These are phyloP conservation scores for Antechinus flavipes DNA, from an alignment of 2,113 vertebrate genomes.

Conservation along the genomic window DNA sequence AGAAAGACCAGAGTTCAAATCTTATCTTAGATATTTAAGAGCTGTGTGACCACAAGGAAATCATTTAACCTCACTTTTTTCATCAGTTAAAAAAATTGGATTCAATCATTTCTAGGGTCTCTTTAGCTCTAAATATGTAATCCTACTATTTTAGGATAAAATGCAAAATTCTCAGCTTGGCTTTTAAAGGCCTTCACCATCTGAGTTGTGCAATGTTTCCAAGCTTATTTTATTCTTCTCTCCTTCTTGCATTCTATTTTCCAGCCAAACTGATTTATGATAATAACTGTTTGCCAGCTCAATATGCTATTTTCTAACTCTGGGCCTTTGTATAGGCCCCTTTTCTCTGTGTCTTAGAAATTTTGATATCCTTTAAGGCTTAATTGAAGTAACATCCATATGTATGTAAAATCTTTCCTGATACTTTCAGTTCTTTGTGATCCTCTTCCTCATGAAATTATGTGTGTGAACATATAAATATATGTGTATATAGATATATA, in stretches of 20 bases:
- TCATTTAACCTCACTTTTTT: neutral
- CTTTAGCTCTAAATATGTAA: neutral
- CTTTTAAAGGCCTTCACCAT: neutral
- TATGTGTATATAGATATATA: neutral
- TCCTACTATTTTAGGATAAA: neutral
- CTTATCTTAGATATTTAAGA: neutral
- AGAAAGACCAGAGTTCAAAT: neutral
- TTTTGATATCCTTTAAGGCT: neutral
- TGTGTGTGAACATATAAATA: neutral
- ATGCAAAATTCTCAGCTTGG: neutral
- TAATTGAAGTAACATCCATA: neutral
- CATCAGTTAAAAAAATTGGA: neutral
- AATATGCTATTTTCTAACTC: neutral
- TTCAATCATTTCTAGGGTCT: neutral
- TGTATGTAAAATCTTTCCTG: neutral
- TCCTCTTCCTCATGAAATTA: neutral
- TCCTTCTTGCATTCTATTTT: neutral
- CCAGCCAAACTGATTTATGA: neutral
- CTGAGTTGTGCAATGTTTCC: neutral
- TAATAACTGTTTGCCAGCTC: neutral
- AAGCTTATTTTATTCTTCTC: neutral
- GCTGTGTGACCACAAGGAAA: neutral
- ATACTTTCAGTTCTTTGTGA: neutral
- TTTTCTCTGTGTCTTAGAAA: neutral
- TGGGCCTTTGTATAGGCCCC: neutral